phyloP scores from a whole-genome alignment of 1,140 invertebrate species.

The Drosophila virilis region DNA sequence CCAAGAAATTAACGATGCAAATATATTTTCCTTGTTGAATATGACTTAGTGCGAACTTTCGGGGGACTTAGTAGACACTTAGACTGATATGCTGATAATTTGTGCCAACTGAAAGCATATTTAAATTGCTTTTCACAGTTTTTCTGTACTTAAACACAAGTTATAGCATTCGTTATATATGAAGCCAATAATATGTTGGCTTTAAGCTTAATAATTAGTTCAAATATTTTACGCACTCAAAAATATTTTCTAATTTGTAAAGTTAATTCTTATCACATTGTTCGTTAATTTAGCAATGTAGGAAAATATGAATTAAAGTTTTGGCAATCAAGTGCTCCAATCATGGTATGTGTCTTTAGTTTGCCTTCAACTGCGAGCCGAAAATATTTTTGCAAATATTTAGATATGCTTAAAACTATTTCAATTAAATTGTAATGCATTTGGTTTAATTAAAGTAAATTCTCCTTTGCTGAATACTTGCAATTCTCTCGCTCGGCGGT shows the following conservation, averaged over 20 bases:
- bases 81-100: constrained; percentile 33
- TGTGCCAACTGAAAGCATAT: constrained; percentile 2
- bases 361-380: not conserved
- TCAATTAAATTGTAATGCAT: constrained; percentile 33
- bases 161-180: not conserved
- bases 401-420: constrained; percentile 19
- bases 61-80: constrained; percentile 63
- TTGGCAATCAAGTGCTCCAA: not conserved
- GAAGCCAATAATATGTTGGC: not conserved
- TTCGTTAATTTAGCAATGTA: no score
- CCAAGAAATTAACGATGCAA: constrained; percentile 47
- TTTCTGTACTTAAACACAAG: not conserved
- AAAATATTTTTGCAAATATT: constrained; percentile 23
- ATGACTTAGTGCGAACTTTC: constrained; percentile 28
- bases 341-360: no score
- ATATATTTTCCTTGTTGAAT: constrained; percentile 38
- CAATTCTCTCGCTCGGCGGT: not conserved
- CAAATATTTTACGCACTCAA: not conserved
- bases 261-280: not conserved
- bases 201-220: not conserved
- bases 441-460: constrained; percentile 6
- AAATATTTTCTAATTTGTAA: not conserved
- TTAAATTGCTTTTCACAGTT: constrained; percentile 16
- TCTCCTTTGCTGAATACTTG: not conserved
- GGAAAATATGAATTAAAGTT: no score